A percentile compares a stretch with the other conserved stretches of the same genome.
Evolutionary conservation across 2,113 vertebrate genomes (phyloP).

Genomic region (Dunckerocampus dactyliophorus): DNA sequence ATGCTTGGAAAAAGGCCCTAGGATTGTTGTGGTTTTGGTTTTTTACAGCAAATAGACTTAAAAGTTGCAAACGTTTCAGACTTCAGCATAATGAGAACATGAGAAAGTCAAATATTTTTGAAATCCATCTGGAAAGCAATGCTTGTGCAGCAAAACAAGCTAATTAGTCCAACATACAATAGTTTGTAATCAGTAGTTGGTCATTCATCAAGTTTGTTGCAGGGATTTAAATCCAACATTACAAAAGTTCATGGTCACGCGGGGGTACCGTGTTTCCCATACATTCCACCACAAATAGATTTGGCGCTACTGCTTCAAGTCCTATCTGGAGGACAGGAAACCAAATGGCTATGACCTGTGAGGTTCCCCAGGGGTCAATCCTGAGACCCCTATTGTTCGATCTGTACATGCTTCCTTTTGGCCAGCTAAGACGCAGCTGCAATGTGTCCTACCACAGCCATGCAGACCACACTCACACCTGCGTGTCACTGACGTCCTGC

Average conservation of each 20-base stretch:
- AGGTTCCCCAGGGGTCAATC: no score
- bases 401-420: no score
- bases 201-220: neutral
- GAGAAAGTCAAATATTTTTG: neutral
- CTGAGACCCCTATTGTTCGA: no score
- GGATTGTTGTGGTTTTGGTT: neutral
- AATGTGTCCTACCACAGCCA: no score
- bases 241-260: no score
- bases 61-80: slow-evolving; percentile 9
- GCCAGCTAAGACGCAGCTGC: no score
- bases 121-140: neutral
- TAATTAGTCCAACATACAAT: neutral
- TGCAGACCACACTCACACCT: no score
- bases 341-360: no score
- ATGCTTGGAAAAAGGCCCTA: slow-evolving; percentile 9
- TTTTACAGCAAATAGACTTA: slow-evolving; percentile 17
- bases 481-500: no score
- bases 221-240: neutral
- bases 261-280: neutral
- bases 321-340: no score
- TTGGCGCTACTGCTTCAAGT: no score
- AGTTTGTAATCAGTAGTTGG: neutral
- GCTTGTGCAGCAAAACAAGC: neutral
- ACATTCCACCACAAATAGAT: no score
- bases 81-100: neutral